Percentiles rank a stretch among this genome's conserved stretches.
Conservation (phyloP, 1,140 invertebrate genomes). For the Lordiphosa stackelbergi region DNA sequence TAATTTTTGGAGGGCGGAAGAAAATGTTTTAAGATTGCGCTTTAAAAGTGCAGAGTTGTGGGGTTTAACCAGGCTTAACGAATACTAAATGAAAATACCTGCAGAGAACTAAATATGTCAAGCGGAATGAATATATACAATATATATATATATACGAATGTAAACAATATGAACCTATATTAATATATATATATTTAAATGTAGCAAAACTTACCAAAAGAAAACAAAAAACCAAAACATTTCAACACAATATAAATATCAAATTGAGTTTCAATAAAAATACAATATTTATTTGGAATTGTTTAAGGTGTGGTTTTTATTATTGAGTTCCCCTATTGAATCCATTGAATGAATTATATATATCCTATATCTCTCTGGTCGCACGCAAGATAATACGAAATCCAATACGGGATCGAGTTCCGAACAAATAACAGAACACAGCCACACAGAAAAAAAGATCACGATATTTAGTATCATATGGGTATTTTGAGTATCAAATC, state of each 20-base stretch:
- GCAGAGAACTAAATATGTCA: slow-evolving; percentile 16
- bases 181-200: slow-evolving; percentile 41
- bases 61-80: slow-evolving; percentile 53
- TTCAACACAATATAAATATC: slow-evolving; percentile 61
- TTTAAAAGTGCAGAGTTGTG: slow-evolving; percentile 61
- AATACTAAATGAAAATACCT: slow-evolving; percentile 27
- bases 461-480: no score
- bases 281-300: slow-evolving; percentile 63
- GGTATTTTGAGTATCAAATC: no score
- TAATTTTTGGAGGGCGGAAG: slow-evolving; percentile 24
- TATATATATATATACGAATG: slow-evolving; percentile 32
- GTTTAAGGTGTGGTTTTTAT: no score
- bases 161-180: slow-evolving; percentile 17
- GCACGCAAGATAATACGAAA: no score
- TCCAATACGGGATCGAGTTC: no score
- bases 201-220: slow-evolving; percentile 38
- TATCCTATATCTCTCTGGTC: no score
- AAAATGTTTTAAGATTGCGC: no score
- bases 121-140: slow-evolving; percentile 39
- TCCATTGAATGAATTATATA: no score
- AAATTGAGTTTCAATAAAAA: slow-evolving; percentile 73
- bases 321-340: no score
- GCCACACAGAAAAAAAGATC: no score
- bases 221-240: slow-evolving; percentile 28
- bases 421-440: no score